Base-by-base conservation (phyloP, 2,888 invertebrate genomes). In the Latrodectus hesperus region DNA sequence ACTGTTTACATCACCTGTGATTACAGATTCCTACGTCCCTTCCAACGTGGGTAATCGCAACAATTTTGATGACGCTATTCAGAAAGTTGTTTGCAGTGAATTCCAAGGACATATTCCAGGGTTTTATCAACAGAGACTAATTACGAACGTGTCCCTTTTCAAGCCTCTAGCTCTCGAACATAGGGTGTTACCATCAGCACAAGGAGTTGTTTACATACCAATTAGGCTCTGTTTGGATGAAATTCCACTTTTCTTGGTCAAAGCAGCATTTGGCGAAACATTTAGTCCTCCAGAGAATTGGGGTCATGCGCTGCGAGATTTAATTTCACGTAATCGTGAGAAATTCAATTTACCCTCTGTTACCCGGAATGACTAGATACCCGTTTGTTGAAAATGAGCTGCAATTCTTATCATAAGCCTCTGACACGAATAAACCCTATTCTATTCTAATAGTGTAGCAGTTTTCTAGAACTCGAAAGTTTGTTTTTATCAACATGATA, bases 261-360 rank as follows among this genome's bases (percentile, higher is more conserved):
- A 55, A 55, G 12, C 11, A 55, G 55, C 55, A 14, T 14, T 14
- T 16, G 55, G 55, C 12, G 55, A 55, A 55, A 55, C 55, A 55
- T 55, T 55, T 55, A 55, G 55, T 16, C 55, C 55, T 14, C 55
- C 12, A 55, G 12, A 16, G 16, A 55, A 14, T 55, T 14, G 16
- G 55, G 55, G 55, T 68, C 22, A 14, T 52, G 22, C 12, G 67
- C 77, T 9, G 52, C 12, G 77, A 67, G 52, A 53, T 77, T 77
- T 77, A 65, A 77, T 77, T 77, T 52, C 9, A 16, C 38, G 77
- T 77, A 67, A 77, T 77, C 65, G 51, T 9, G 17, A 49, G 52
- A 77, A 77, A 77, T 77, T 77, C 67, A 77, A 77, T 77, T 77
- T 77, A 67, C 67, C 14, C 12, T 16, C 55, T 22, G 22, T 22